phyloP scores from a whole-genome alignment of 2,113 vertebrate species.

The Lethenteron reissneri region DNA sequence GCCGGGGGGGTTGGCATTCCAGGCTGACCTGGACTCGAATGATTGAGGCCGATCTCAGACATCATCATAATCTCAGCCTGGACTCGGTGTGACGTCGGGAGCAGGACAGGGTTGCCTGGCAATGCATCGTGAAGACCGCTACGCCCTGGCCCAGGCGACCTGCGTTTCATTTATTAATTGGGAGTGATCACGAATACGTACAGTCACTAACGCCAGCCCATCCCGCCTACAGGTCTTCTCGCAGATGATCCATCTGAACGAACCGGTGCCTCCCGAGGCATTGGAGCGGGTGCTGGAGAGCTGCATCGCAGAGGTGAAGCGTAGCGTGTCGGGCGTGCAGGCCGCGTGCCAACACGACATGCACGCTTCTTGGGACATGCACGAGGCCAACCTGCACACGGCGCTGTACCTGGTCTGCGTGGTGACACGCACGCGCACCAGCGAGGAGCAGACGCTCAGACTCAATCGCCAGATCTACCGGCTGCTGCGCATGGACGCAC shows the following conservation, averaged over 20 bases:
- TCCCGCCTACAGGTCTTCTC: constrained; percentile 50
- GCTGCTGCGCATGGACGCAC: constrained; percentile 61
- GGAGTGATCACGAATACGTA: too few relatives aligned
- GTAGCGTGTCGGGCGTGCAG: constrained; percentile 47
- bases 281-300: constrained; percentile 75
- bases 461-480: constrained; percentile 92
- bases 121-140: too few relatives aligned
- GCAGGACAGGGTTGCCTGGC: too few relatives aligned
- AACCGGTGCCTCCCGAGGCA: constrained; percentile 39
- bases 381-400: constrained; percentile 85
- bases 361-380: constrained; percentile 49
- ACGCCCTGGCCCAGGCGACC: too few relatives aligned
- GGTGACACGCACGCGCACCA: constrained; percentile 66
- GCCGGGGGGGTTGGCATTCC: too few relatives aligned
- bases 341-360: constrained; percentile 33
- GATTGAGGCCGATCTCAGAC: too few relatives aligned
- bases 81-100: too few relatives aligned
- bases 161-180: too few relatives aligned
- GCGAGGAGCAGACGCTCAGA: constrained; percentile 38
- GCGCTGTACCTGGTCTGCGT: constrained; percentile 89
- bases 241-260: constrained; percentile 92
- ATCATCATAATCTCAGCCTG: too few relatives aligned
- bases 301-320: constrained; percentile 69
- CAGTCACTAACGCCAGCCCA: too few relatives aligned
- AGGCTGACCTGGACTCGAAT: too few relatives aligned